Evolutionary conservation across 2,113 vertebrate species (phyloP).

Genomic region (Scopus umbretta): DNA sequence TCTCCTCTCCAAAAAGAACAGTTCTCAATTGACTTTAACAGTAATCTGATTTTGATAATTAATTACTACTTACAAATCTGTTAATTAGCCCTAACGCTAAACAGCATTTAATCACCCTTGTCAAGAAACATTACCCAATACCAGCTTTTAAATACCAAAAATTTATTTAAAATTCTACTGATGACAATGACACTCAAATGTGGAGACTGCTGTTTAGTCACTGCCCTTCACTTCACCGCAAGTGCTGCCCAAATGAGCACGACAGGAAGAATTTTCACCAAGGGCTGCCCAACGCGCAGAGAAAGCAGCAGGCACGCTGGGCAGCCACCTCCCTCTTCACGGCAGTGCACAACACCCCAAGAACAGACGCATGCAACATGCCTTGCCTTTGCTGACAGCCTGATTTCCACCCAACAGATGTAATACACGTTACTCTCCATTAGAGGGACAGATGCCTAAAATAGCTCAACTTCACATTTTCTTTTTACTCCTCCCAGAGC

Average conservation of each 20-base stretch:
- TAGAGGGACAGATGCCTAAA: neutral
- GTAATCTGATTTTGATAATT: neutral
- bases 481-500: neutral
- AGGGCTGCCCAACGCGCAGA: neutral
- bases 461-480: slow-evolving; percentile 28
- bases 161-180: neutral
- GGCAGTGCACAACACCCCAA: neutral
- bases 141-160: neutral
- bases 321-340: neutral
- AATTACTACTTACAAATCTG: neutral
- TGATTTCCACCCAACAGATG: slow-evolving; percentile 17
- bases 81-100: slow-evolving; percentile 4
- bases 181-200: neutral
- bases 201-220: neutral
- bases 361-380: neutral
- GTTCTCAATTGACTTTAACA: neutral
- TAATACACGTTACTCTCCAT: neutral
- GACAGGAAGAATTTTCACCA: neutral
- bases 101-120: neutral
- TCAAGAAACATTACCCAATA: neutral
- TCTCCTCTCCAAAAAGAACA: neutral
- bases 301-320: neutral
- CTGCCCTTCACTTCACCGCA: neutral
- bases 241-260: neutral
- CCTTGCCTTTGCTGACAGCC: neutral